Base-by-base conservation (phyloP, 2,888 invertebrate genomes). In the Caenorhabditis panamensis region DNA sequence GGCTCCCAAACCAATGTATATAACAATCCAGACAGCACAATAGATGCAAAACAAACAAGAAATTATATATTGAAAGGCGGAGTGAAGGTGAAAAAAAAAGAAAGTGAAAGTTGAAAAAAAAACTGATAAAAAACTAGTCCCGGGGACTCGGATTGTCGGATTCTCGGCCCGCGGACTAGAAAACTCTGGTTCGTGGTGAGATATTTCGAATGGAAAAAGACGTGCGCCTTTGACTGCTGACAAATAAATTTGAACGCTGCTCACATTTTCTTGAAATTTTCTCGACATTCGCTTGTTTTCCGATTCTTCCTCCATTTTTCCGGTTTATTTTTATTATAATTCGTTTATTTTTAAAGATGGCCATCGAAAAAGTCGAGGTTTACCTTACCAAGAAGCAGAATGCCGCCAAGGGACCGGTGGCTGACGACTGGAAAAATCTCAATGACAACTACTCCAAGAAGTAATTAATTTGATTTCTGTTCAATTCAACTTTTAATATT, bases 391-490 rank as follows among this genome's bases (percentile, higher is more conserved):
- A 78, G 51, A 86, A 88, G 84, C 87, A 84, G 68, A 82, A 84
- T 44, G 47, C 84, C 9, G 85, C 85, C 8, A 84, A 81, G 24
- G 84, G 83, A 26, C 72, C 84, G 5, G 73, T 88, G 3, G 90
- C 89, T 13, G 89, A 90, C 47, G 72, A 78, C 69, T 89, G 89
- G 83, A 88, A 87, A 54, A 68, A 59, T 41, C 82, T 90, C 26
- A 86, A 86, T 58, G 84, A 89, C 9, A 67, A 83, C 24, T 90
- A 90, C 66, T 61, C 78, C 16, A 88, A 87, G 71, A 90, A 88
- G 89, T n/a, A n/a, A n/a, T 89, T 20, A 69, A 82, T 72, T 47
- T 64, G 56, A 22, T 41, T n/a, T 44, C 5, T 6, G 20, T 44
- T 9, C 2, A 53, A 22, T 16, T n/a, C n/a, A 47, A 26, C 20